Evolutionary conservation across 2,888 invertebrate genomes (phyloP), one percentile per base, ranked within the genome.

Genomic region (Phortica magna): DNA sequence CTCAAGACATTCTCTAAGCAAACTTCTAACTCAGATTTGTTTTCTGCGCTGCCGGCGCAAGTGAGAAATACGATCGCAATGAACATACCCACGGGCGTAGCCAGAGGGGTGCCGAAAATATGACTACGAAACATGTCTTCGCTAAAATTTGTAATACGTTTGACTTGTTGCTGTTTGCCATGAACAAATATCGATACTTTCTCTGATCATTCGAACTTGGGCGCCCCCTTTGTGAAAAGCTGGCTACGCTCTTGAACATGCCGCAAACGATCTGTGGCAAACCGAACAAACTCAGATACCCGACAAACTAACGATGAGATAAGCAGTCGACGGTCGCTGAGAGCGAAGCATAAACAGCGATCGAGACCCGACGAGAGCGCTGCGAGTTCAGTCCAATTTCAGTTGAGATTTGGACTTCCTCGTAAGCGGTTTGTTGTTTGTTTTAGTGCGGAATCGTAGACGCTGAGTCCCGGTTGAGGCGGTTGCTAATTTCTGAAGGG

Each of bases 321-420:
- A 53, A 31, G 55, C 70, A 31, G 31, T 2, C 43, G 53, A 31
- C 70, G 19, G 22, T 7, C 19, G n/a, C 48, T 53, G 76, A 78
- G 76, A 79, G 12, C 39, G n/a, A 43, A 76, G 65, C 55, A 67
- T 10, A 48, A 43, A 43, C 42, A 9, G 12, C 48, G 68, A 85
- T 80, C 82, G 31, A 31, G 31, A 87, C 84, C 84, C 84, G 81
- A 78, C 73, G 82, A 81, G 81, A 80, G 79, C 39, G 59, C 73
- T 39, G 39, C 70, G 75, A 78, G 17, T 22, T 17, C 55, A 67
- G 70, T 53, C 80, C 76, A 77, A 82, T 81, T 80, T 89, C 84
- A 90, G 90, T 90, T 89, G 90, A 89, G 89, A 83, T 84, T 88
- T 88, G 90, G 86, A 90, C 89, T 89, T 90, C 90, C 88, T 89